Evolutionary conservation across 2,113 vertebrate genomes (phyloP).

Genomic region (Ahaetulla prasina): DNA sequence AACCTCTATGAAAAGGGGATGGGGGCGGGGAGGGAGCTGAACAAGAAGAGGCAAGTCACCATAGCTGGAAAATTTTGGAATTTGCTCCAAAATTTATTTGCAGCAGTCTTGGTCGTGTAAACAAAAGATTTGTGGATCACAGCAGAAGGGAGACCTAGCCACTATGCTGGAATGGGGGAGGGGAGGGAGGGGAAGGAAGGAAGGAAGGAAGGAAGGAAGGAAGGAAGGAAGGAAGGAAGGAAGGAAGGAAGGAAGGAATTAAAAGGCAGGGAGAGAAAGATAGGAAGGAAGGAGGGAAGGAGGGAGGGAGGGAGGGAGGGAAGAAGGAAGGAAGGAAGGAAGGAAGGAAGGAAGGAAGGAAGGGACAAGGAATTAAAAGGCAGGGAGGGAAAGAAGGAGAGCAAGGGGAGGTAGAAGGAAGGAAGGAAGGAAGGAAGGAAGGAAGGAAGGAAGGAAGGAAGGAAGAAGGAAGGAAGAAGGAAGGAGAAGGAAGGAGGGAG

Average conservation of each 20-base stretch:
- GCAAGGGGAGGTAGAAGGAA: no score
- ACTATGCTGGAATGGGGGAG: background rate
- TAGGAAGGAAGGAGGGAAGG: background rate
- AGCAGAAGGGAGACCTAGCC: background rate
- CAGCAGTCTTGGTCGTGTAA: background rate
- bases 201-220: fast-evolving
- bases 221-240: no score
- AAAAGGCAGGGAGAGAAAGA: no score
- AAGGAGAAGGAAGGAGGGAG: no score
- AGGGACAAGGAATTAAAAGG: no score
- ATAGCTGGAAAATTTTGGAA: background rate
- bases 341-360: background rate
- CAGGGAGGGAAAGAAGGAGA: no score
- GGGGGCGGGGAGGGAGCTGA: background rate
- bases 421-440: no score
- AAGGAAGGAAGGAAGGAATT: no score
- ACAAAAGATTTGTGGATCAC: background rate
- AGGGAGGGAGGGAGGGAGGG: no score
- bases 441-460: no score
- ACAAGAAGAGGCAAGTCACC: background rate
- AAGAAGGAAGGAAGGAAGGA: background rate
- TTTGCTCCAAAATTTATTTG: background rate
- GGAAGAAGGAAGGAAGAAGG: no score
- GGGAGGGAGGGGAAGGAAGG: fast-evolving
- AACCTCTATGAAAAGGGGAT: background rate